Conservation (phyloP, 2,888 invertebrate genomes). For the Dichetophora obliterata region DNA sequence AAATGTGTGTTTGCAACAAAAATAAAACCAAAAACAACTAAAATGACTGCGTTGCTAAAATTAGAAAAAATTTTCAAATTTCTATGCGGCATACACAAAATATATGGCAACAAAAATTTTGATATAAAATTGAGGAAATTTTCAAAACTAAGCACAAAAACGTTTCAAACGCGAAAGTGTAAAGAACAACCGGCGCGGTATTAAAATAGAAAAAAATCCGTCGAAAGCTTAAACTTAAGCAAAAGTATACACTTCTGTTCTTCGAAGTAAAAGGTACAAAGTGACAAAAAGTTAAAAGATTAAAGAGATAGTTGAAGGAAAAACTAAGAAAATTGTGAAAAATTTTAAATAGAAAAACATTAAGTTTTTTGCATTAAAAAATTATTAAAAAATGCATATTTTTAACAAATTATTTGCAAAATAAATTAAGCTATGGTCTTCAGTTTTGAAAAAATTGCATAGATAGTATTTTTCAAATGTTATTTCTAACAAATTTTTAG, state of each 20-base stretch:
- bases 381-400: too few relatives aligned
- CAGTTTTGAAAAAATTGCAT: too few relatives aligned
- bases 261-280: constrained; percentile 12
- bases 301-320: too few relatives aligned
- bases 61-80: constrained; percentile 60
- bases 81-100: constrained; percentile 51
- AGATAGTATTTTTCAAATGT: too few relatives aligned
- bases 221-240: not conserved
- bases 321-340: too few relatives aligned
- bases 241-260: not conserved
- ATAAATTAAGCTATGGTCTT: too few relatives aligned
- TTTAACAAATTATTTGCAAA: too few relatives aligned
- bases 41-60: constrained; percentile 55
- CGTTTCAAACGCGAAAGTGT: constrained; percentile 49
- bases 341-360: too few relatives aligned
- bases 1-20: constrained; percentile 9
- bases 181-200: constrained; percentile 42
- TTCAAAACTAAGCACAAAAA: constrained; percentile 50
- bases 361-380: too few relatives aligned
- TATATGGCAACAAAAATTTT: constrained; percentile 37
- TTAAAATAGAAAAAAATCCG: not conserved
- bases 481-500: too few relatives aligned
- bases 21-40: constrained; percentile 26
- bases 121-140: constrained; percentile 56
- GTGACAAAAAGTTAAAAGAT: constrained; percentile 8